These are phyloP conservation scores for Zophobas atratus DNA, from an alignment of 1,140 invertebrate species.

Conservation along the genomic window DNA sequence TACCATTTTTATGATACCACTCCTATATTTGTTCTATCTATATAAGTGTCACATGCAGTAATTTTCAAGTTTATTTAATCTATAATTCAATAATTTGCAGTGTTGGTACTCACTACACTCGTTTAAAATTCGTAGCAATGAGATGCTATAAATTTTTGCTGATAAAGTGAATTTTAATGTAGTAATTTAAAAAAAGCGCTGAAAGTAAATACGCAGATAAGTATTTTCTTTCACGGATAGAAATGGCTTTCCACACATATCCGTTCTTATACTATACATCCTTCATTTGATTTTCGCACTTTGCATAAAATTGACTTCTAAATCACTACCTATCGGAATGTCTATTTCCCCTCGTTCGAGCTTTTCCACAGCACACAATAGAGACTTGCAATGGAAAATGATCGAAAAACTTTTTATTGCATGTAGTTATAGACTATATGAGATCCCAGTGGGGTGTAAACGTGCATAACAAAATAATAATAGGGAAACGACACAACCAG, in stretches of 20 bases:
- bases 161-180: too few relatives aligned
- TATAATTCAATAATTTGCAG: too few relatives aligned
- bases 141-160: too few relatives aligned
- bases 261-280: slow-evolving; percentile 31
- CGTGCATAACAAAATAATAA: not conserved
- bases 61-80: too few relatives aligned
- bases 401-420: slow-evolving; percentile 34
- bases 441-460: not conserved
- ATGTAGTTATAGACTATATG: not conserved
- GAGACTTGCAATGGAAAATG: slow-evolving; percentile 17
- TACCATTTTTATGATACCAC: too few relatives aligned
- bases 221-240: slow-evolving; percentile 31
- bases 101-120: too few relatives aligned
- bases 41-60: too few relatives aligned
- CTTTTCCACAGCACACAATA: slow-evolving; percentile 21
- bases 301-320: slow-evolving; percentile 47
- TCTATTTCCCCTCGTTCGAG: slow-evolving; percentile 28
- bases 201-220: slow-evolving; percentile 18
- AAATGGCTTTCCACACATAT: slow-evolving; percentile 39
- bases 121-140: too few relatives aligned
- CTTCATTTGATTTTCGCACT: slow-evolving; percentile 46
- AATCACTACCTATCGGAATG: slow-evolving; percentile 43
- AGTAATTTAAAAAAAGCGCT: not conserved
- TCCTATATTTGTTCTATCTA: too few relatives aligned
- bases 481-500: too few relatives aligned